Evolutionary conservation across 1,140 invertebrate species (phyloP).

Genomic region (Temnothorax curvispinosus): DNA sequence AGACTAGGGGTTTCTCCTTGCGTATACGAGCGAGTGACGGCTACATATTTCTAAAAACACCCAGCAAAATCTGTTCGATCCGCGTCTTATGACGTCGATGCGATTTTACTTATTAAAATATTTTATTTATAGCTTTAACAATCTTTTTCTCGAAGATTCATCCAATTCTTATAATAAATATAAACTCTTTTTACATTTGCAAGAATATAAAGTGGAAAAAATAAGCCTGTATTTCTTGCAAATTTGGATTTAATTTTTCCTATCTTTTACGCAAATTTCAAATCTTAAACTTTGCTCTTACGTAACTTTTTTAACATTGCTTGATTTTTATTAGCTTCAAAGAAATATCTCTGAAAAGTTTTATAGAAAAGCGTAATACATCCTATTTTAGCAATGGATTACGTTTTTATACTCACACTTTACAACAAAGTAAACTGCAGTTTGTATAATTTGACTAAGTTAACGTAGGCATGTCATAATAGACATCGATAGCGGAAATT

Average conservation of each 20-base stretch:
- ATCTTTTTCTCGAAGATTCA: neutral
- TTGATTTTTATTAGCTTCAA: neutral
- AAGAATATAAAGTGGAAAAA: neutral
- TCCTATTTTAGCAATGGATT: neutral
- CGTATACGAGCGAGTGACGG: constrained; percentile 15
- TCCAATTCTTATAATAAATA: neutral
- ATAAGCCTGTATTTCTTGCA: neutral
- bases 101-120: constrained; percentile 24
- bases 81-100: neutral
- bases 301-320: neutral
- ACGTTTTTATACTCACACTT: constrained; percentile 1
- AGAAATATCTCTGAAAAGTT: neutral
- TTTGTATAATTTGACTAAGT: constrained; percentile 47
- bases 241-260: neutral
- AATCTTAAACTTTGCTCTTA: neutral
- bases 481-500: constrained; percentile 66
- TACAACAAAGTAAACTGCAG: neutral
- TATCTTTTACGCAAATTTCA: neutral
- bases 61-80: constrained; percentile 11
- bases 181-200: neutral
- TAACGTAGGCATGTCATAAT: constrained; percentile 61
- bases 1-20: constrained; percentile 66
- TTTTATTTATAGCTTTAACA: neutral
- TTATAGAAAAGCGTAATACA: neutral
- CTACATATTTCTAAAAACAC: constrained; percentile 58